phyloP scores from a whole-genome alignment of 2,888 invertebrate genomes.

The Strigamia crassipes region DNA sequence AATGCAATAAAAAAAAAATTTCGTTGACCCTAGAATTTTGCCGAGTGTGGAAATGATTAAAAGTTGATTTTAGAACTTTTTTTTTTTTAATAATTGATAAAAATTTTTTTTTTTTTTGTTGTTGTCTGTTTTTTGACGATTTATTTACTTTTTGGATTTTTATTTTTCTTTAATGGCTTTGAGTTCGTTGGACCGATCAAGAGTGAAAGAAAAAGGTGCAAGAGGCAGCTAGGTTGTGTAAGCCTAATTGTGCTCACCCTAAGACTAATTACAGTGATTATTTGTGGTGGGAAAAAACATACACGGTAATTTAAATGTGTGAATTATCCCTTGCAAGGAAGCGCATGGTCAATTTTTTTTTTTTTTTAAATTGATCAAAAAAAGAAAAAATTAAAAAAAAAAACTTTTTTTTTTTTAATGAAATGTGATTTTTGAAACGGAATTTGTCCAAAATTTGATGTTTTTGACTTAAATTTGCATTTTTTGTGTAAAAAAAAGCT shows the following conservation, averaged over 20 bases:
- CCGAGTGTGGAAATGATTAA: background rate
- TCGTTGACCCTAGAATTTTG: constrained; percentile 25
- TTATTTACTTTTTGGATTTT: background rate
- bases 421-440: too few species aligned
- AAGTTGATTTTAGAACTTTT: background rate
- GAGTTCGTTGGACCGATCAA: background rate
- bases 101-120: background rate
- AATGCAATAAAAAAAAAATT: background rate
- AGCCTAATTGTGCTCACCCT: constrained; percentile 28
- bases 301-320: constrained; percentile 28
- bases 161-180: background rate
- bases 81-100: background rate
- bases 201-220: background rate
- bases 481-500: background rate
- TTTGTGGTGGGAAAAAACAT: constrained; percentile 37
- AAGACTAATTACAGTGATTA: constrained; percentile 31
- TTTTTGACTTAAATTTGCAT: background rate
- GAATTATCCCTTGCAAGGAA: constrained; percentile 4
- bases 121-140: background rate
- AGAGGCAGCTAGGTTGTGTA: background rate
- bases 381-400: too few species aligned
- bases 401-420: background rate
- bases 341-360: background rate
- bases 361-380: too few species aligned
- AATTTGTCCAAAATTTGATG: background rate